Conservation (phyloP, 2,797 vertebrate genomes). For the Jordanella pulchra region DNA sequence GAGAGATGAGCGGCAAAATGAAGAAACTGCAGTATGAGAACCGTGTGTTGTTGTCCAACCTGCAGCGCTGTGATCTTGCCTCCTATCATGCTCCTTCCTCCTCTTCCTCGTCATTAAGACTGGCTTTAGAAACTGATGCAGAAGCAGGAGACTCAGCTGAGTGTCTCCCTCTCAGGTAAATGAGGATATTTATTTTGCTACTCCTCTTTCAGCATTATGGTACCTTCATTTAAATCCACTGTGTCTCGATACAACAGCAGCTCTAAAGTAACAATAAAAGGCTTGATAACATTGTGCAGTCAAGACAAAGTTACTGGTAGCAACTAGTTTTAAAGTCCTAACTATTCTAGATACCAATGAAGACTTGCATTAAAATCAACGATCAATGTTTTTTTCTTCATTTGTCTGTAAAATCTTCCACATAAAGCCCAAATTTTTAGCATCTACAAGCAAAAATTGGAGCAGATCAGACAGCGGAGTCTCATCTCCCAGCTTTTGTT, state of each 20-base stretch:
- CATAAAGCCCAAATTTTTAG: too few species aligned
- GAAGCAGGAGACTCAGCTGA: slow-evolving; percentile 93
- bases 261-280: neutral
- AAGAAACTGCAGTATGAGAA: slow-evolving; percentile 99
- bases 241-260: neutral
- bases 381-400: too few species aligned
- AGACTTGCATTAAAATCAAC: too few species aligned
- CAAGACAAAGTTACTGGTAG: neutral
- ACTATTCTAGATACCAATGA: too few species aligned
- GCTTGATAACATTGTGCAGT: neutral
- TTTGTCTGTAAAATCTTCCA: too few species aligned
- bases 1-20: slow-evolving; percentile 92
- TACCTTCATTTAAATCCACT: neutral
- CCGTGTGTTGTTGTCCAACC: slow-evolving; percentile 93
- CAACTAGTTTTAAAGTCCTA: neutral
- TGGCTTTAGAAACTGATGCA: slow-evolving; percentile 89
- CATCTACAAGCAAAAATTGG: too few species aligned
- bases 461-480: too few species aligned
- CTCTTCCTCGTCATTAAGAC: slow-evolving; percentile 68
- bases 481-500: too few species aligned
- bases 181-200: neutral
- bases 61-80: slow-evolving; percentile 94
- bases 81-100: slow-evolving; percentile 84
- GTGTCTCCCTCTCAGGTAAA: slow-evolving; percentile 82
- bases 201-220: neutral